Percentiles rank a stretch among this genome's conserved stretches.
phyloP scores from a whole-genome alignment of 64 coral and sea anemone genomes.

The Pachyseris speciosa region DNA sequence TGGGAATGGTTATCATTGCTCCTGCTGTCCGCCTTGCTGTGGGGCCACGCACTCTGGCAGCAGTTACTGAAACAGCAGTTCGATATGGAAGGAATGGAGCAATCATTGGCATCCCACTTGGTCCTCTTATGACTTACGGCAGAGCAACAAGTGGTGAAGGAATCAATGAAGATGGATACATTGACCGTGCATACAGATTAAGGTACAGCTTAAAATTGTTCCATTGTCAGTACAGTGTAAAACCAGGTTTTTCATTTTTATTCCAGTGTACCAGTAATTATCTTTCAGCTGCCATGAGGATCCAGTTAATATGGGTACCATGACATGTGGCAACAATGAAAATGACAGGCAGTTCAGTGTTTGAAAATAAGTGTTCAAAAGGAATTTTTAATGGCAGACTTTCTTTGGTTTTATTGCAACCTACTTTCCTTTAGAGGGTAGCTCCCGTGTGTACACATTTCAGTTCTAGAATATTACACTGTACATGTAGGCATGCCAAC shows the following conservation, averaged over 20 bases:
- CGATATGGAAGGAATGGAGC: conserved; percentile 64
- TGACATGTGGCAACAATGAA: too few species aligned
- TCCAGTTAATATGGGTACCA: too few species aligned
- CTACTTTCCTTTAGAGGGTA: too few species aligned
- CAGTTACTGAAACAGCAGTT: conserved; percentile 58
- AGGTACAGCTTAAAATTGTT: not conserved
- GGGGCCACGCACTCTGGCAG: conserved; percentile 46
- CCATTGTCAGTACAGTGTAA: too few species aligned
- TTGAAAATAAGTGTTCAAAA: too few species aligned
- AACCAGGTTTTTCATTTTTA: not conserved
- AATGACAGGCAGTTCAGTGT: too few species aligned
- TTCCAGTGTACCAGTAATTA: not conserved
- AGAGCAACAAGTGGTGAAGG: conserved; percentile 21
- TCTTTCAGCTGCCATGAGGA: too few species aligned
- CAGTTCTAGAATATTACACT: too few species aligned
- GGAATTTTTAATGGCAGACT: too few species aligned
- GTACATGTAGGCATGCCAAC: too few species aligned
- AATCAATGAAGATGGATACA: conserved; percentile 64
- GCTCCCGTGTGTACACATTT: too few species aligned
- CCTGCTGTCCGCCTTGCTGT: conserved; percentile 43
- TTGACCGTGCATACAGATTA: conserved; percentile 67
- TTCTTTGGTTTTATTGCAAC: too few species aligned
- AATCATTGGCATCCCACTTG: conserved; percentile 52
- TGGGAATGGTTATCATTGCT: conserved; percentile 58
- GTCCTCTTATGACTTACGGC: conserved; percentile 60